A percentile compares a stretch with the other conserved stretches of the same genome.
Conservation (phyloP, 2,797 vertebrate genomes). For the Bufotes viridis region DNA sequence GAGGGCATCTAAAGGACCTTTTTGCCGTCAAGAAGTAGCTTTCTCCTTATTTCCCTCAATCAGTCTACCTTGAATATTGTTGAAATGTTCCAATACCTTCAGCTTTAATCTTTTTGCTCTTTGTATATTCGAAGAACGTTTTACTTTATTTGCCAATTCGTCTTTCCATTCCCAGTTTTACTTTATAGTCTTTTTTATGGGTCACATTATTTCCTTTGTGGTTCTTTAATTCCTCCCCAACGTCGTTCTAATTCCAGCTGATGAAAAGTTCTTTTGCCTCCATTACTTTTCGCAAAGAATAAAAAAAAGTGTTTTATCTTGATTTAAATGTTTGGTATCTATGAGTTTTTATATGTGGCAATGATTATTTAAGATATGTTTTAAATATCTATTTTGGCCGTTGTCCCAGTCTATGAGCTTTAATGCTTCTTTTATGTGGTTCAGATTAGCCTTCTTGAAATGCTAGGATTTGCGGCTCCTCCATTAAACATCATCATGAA, state of each 20-base stretch:
- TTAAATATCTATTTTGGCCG: constrained; percentile 9
- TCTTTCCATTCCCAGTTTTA: neutral
- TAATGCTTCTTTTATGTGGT: neutral
- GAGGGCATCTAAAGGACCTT: neutral
- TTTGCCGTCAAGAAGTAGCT: neutral
- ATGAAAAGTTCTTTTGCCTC: constrained; percentile 13
- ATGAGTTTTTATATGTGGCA: neutral
- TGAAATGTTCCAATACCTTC: constrained; percentile 9
- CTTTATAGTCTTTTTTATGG: constrained; percentile 20
- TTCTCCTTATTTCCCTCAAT: neutral
- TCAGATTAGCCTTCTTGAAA: neutral
- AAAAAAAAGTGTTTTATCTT: neutral
- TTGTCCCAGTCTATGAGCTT: neutral
- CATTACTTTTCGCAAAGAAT: neutral
- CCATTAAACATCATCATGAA: neutral
- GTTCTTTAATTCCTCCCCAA: neutral
- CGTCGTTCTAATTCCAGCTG: neutral
- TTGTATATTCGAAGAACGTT: constrained; percentile 10
- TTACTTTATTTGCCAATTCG: constrained; percentile 19
- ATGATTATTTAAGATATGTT: constrained; percentile 13
- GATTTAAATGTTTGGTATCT: constrained; percentile 9
- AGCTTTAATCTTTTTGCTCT: constrained; percentile 16
- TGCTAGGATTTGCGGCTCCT: neutral
- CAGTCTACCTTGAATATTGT: neutral
- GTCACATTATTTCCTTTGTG: constrained; percentile 14